phyloP scores from a whole-genome alignment of 2,888 invertebrate genomes.

The Sphinx pinastri region DNA sequence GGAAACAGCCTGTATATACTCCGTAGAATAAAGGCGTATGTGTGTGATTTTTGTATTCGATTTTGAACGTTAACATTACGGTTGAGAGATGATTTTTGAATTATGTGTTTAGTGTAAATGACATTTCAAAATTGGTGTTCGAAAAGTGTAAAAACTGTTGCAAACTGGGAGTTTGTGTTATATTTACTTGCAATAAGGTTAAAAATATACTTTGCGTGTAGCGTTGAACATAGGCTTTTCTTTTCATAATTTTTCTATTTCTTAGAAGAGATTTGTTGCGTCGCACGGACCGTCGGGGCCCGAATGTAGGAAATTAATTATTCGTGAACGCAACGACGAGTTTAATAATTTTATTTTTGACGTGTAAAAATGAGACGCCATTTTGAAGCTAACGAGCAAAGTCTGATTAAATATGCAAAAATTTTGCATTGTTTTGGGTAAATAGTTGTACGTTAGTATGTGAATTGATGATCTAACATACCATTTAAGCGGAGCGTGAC shows the following conservation, averaged over 20 bases:
- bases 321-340: constrained; percentile 44
- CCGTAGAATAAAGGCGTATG: neutral
- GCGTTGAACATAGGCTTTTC: constrained; percentile 59
- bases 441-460: too few relatives aligned
- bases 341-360: constrained; percentile 47
- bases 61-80: neutral
- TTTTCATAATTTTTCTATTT: constrained; percentile 63
- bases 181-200: constrained; percentile 38
- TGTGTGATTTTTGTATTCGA: neutral
- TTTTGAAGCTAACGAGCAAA: neutral
- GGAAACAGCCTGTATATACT: constrained; percentile 32
- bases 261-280: constrained; percentile 41
- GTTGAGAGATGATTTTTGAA: neutral
- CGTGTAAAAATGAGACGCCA: constrained; percentile 23
- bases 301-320: constrained; percentile 48
- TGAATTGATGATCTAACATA: too few relatives aligned
- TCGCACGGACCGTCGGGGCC: constrained; percentile 52
- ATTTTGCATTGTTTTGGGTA: too few relatives aligned
- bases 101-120: constrained; percentile 7
- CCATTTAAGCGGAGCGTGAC: too few relatives aligned
- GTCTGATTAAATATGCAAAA: too few relatives aligned
- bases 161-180: constrained; percentile 40
- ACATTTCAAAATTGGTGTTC: constrained; percentile 4
- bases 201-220: constrained; percentile 41
- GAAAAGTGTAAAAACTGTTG: constrained; percentile 44